phyloP scores from a whole-genome alignment of 53 echinoderm and acorn worm genomes.

The Henricia sp. region DNA sequence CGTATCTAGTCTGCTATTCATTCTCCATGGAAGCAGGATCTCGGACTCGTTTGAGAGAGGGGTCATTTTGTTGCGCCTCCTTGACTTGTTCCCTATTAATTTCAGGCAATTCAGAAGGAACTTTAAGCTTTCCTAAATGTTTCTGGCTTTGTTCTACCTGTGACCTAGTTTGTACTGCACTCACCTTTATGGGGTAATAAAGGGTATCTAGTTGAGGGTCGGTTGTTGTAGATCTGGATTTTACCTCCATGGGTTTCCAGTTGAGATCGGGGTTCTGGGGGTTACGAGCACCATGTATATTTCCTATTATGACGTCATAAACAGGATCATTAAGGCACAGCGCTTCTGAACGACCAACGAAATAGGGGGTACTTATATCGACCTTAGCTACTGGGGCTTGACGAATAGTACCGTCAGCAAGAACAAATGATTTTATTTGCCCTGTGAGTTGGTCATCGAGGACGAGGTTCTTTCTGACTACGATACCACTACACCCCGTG shows the following conservation, averaged over 20 bases:
- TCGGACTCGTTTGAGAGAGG: not conserved
- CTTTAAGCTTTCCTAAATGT: not conserved
- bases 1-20: not conserved
- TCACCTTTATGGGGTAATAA: not conserved
- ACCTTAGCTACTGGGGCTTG: constrained; percentile 21
- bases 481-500: constrained; percentile 57
- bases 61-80: not conserved
- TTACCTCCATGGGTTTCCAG: not conserved
- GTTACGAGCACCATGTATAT: not conserved
- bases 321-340: constrained; percentile 26
- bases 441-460: constrained; percentile 24
- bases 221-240: not conserved
- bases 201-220: not conserved
- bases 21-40: not conserved
- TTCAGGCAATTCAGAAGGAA: not conserved
- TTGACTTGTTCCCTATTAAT: not conserved
- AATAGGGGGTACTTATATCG: constrained; percentile 46
- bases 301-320: constrained; percentile 40
- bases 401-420: constrained; percentile 47
- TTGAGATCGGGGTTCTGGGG: not conserved
- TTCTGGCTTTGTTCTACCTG: not conserved
- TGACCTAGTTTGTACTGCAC: not conserved
- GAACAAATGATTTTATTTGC: constrained; percentile 28
- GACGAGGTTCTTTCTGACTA: constrained; percentile 16
- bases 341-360: constrained; percentile 1